Percentiles rank a stretch among this genome's conserved stretches.
These are phyloP conservation scores for Oxygymnocypris stewartii DNA, from an alignment of 2,113 vertebrate genomes.

Conservation along the genomic window DNA sequence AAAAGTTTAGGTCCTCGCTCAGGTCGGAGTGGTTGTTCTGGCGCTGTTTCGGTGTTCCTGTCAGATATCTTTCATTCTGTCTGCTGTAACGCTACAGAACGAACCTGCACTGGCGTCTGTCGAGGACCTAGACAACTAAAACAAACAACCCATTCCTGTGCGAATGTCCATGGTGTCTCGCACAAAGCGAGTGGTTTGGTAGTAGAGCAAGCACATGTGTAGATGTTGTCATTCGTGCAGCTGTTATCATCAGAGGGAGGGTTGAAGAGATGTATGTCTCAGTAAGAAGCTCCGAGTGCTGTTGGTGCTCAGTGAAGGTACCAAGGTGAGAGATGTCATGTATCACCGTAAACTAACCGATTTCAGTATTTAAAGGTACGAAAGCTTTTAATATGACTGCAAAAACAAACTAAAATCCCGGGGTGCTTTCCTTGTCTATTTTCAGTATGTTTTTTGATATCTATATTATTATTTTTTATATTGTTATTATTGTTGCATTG, in stretches of 20 bases:
- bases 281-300: background rate
- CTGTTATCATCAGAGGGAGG: background rate
- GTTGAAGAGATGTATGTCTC: background rate
- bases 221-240: slow-evolving; percentile 42
- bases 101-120: background rate
- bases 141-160: background rate
- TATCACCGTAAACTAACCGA: background rate
- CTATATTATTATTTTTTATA: background rate
- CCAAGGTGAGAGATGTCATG: background rate
- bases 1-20: slow-evolving; percentile 49
- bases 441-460: background rate
- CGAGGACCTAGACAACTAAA: slow-evolving; percentile 11
- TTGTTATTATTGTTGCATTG: background rate
- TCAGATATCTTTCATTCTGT: background rate
- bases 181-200: background rate
- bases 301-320: background rate
- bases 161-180: background rate
- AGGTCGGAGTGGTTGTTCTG: slow-evolving; percentile 15
- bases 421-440: background rate
- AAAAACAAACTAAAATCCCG: background rate
- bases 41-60: slow-evolving; percentile 1
- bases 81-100: background rate
- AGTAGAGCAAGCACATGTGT: slow-evolving; percentile 38
- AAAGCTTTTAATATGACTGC: background rate
- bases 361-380: no score